phyloP scores from a whole-genome alignment of 2,797 vertebrate species.

The Borostomias antarcticus region DNA sequence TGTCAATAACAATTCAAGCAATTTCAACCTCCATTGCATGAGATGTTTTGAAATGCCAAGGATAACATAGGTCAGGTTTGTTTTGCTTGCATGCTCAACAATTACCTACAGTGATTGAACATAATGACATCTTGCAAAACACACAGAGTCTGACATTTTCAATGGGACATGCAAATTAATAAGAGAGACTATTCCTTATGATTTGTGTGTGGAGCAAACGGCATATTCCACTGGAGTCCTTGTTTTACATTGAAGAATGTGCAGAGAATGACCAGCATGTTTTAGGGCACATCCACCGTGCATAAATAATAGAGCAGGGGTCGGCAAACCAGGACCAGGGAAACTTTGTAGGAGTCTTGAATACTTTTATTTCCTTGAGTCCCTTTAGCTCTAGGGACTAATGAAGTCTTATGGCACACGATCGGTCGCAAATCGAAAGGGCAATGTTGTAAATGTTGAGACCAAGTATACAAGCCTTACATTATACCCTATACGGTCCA shows the following conservation, averaged over 20 bases:
- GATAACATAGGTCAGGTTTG: slow-evolving; percentile 41
- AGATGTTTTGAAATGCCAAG: slow-evolving; percentile 51
- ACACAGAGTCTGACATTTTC: slow-evolving; percentile 53
- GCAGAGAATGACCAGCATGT: not conserved
- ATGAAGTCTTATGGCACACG: not conserved
- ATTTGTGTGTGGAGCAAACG: not conserved
- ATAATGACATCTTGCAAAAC: slow-evolving; percentile 45
- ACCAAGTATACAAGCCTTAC: not conserved
- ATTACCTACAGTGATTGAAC: slow-evolving; percentile 51
- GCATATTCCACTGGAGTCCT: too few relatives aligned
- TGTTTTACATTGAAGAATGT: slow-evolving; percentile 14
- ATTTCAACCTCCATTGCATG: slow-evolving; percentile 28
- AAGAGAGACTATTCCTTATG: slow-evolving; percentile 10
- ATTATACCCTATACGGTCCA: not conserved
- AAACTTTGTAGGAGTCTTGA: not conserved
- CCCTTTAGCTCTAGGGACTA: not conserved
- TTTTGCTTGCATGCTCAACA: slow-evolving; percentile 37
- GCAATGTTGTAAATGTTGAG: not conserved
- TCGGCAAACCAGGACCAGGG: not conserved
- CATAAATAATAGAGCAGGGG: not conserved
- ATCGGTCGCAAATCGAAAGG: not conserved
- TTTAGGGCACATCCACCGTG: not conserved
- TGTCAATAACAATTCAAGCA: slow-evolving; percentile 43
- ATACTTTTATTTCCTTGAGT: not conserved
- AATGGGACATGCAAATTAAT: slow-evolving; percentile 41